Evolutionary conservation across 2,113 vertebrate genomes (phyloP), one percentile per base, ranked within the genome.

Genomic region (Nibea coibor): DNA sequence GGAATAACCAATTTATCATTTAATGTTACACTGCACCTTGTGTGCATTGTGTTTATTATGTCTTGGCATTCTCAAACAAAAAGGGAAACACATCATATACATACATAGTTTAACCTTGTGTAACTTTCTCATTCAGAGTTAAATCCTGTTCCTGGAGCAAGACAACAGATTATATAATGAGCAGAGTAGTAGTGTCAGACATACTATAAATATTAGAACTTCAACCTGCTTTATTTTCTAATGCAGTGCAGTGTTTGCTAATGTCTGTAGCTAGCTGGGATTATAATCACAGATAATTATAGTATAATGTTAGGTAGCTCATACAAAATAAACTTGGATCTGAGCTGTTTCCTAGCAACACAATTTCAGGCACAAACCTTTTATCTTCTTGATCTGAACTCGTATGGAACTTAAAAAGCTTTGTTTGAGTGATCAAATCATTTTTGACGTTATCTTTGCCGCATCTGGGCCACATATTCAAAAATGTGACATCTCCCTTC

Each of bases 261-360:
- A 19, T 63, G 5, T 35, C 28, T 76, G 39, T 12, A 31, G 24
- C 74, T 48, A 12, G 48, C 9, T 2, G 4, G 20, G 20, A 39
- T 67, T 39, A 35, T 67, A 24, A 67, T 26, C 42, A 42, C 16
- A 42, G 50, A 2, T 19, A 35, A 17, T 35, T 48, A 39, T 14
- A 48, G 42, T 35, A 22, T 58, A 58, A 58, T 47, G 62, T 4
- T 3, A 39, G 10, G n/a, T 14, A 10, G 56, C 31, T 61, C 16
- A 39, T 16, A 68, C 24, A 43, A 59, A n/a, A 22, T 31, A 16
- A 16, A 48, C 53, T 17, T 47, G 39, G 62, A 45, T 56, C 20
- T 14, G n/a, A 59, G 45, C 1, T 26, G 16, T 78, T 69, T 42
- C 75, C 31, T 61, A 61, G 65, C 75, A 62, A 63, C 57, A 54